These are phyloP conservation scores for Drosophila oshimai DNA, from an alignment of 1,140 invertebrate genomes.

Conservation along the genomic window DNA sequence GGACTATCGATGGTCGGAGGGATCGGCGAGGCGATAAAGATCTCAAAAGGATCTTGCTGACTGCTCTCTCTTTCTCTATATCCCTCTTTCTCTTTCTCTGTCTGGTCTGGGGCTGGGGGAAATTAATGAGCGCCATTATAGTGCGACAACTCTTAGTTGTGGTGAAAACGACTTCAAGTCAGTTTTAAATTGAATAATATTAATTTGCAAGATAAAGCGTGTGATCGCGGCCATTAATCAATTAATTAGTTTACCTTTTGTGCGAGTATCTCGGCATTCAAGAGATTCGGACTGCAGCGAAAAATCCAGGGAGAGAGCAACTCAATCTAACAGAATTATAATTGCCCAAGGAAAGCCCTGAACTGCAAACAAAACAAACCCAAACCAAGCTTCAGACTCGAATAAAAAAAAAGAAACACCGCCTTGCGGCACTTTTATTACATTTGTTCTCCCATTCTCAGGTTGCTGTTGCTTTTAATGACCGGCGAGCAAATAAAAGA, in stretches of 20 bases:
- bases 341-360: conserved; percentile 59
- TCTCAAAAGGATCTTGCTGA: conserved; percentile 80
- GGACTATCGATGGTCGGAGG: conserved; percentile 9
- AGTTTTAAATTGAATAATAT: conserved; percentile 75
- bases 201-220: conserved; percentile 70
- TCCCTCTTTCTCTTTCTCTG: conserved; percentile 1
- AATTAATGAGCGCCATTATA: conserved; percentile 72
- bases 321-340: conserved; percentile 64
- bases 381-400: background rate
- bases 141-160: conserved; percentile 79
- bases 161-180: conserved; percentile 79
- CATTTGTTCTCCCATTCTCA: conserved; percentile 52
- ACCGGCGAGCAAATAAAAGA: conserved; percentile 76
- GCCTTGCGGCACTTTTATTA: conserved; percentile 78
- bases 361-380: conserved; percentile 39
- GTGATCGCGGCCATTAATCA: conserved; percentile 72
- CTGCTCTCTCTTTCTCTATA: conserved; percentile 36
- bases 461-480: conserved; percentile 62
- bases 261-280: conserved; percentile 12
- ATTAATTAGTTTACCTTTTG: conserved; percentile 76
- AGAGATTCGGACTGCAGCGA: conserved; percentile 10
- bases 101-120: conserved; percentile 1
- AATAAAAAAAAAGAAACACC: conserved; percentile 54
- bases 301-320: background rate
- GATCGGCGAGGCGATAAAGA: conserved; percentile 61